Base-by-base conservation (phyloP, 1,140 invertebrate species). In the Drosophila serrata region DNA sequence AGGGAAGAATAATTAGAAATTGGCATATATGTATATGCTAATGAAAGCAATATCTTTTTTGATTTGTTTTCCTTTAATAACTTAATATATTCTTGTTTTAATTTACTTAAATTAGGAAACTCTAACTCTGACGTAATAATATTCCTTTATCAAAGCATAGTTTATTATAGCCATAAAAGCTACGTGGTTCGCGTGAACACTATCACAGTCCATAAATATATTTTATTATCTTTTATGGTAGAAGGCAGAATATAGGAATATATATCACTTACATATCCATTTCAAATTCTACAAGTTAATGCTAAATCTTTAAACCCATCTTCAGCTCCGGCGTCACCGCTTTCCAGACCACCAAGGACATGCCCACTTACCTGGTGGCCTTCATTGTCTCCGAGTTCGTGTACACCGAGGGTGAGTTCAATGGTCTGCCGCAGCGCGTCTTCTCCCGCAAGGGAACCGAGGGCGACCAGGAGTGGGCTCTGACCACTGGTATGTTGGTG, bases 321-420 rank as follows among this genome's bases (percentile, higher is more conserved):
- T 22, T 0, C 42, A 91, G 85, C 39, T 7, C 81, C 42, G 91
- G 91, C 7, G 48, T 80, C 0, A 92, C 91, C 3, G 48, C 55
- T 1, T 92, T 92, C 57, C 0, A 85, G 15, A 72, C 37, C 15
- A 81, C 88, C 3, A 63, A 65, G 1, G 79, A 63, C 6, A 92
- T 92, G 90, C 77, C 92, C 31, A 64, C 74, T 17, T 92, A 92
- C 53, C 57, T 92, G 53, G 82, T 92, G 19, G 92, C 91, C 24
- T 92, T 92, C 33, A 91, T 92, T 37, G 87, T 92, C 6, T 92
- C 92, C 37, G 75, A 92, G 49, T 98, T 98, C 43, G 64, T 81
- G 0, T 75, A 17, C 9, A 64, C 93, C 60, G 85, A 91, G 12
- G 72, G 74, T 7, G 40, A 67, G 0, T 48, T 76, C 0, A 94